These are phyloP conservation scores for Drosophila paranaensis DNA, from an alignment of 2,888 invertebrate genomes.

Conservation along the genomic window DNA sequence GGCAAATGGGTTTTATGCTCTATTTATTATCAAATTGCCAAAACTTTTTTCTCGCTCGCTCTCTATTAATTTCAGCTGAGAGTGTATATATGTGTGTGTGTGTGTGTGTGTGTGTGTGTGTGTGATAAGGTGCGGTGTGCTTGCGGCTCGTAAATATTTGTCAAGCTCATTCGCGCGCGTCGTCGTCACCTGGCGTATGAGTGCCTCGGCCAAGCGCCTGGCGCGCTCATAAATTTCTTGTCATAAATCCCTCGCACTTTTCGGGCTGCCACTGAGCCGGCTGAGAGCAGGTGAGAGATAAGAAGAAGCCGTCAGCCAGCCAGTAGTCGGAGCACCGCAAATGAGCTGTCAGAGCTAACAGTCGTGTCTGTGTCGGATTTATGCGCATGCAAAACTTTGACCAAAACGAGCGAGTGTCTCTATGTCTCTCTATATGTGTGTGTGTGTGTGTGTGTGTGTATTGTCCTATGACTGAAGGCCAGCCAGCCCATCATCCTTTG, in stretches of 20 bases:
- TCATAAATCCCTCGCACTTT: conserved; percentile 62
- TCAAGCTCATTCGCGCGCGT: conserved; percentile 52
- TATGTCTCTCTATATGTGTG: not conserved
- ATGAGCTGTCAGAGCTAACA: conserved; percentile 64
- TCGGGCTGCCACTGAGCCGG: conserved; percentile 13
- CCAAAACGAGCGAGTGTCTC: conserved; percentile 7
- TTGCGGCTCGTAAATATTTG: conserved; percentile 63
- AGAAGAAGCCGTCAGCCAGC: not conserved
- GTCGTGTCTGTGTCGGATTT: conserved; percentile 53
- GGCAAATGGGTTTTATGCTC: conserved; percentile 44
- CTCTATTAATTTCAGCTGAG: conserved; percentile 46
- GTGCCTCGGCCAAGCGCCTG: conserved; percentile 37
- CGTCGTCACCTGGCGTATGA: conserved; percentile 54
- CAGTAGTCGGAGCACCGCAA: conserved; percentile 41
- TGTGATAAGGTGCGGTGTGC: conserved; percentile 49
- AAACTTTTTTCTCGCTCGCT: conserved; percentile 30
- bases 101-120: conserved; percentile 10
- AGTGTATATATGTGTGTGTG: no score
- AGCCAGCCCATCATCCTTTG: conserved; percentile 60
- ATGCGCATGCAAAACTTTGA: conserved; percentile 68
- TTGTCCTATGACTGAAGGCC: conserved; percentile 24
- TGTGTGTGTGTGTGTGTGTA: not conserved
- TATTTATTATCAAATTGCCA: conserved; percentile 59
- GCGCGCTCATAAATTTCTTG: conserved; percentile 58
- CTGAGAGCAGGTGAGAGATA: conserved; percentile 22